Evolutionary conservation across 2,797 vertebrate species (phyloP), one percentile per base, ranked within the genome.

Genomic region (Cynopterus sphinx): DNA sequence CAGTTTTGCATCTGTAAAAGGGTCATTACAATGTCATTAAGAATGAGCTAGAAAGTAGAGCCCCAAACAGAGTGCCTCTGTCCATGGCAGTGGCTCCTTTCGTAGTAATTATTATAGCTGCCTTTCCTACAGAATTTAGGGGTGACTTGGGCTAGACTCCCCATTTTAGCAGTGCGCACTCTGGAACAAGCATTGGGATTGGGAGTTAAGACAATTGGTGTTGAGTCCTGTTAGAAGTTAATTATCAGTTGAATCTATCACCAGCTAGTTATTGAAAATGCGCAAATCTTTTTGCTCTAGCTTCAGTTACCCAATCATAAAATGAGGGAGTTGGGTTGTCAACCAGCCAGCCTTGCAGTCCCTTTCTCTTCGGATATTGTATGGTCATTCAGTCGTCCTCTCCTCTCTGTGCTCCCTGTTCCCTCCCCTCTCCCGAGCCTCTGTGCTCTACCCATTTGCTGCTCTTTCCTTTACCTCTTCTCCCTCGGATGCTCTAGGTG

Each of bases 401-500:
- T 43, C 59, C 53, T 88, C 33, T 67, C 67, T 41, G 8, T 57
- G 43, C 31, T 82, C 39, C 67, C 63, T 83, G n/a, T 43, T 39
- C 22, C 49, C 55, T 53, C 77, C n/a, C 43, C 43, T 88, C 57
- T 91, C 26, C 63, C 65, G 57, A 19, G 33, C 51, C 89, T 51
- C 65, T 67, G 41, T 22, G 24, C 46, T 73, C 51, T 71, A 33
- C 9, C 17, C 33, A 13, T 39, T 74, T 46, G 63, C 73, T 94
- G 75, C 53, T 65, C 39, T 67, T 26, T 13, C 73, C 31, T 82
- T 87, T 59, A 73, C 43, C 59, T 61, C 70, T 83, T 16, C 39
- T 36, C 46, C 3, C 31, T 55, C 88, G 82, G 57, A 63, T 84
- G 51, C 70, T 95, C 41, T 98, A 99, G 99, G 98, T 99, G 97